A percentile compares a stretch with the other conserved stretches of the same genome.
These are phyloP conservation scores for Peromyscus aztecus DNA, from an alignment of 2,797 vertebrate genomes.

Conservation along the genomic window DNA sequence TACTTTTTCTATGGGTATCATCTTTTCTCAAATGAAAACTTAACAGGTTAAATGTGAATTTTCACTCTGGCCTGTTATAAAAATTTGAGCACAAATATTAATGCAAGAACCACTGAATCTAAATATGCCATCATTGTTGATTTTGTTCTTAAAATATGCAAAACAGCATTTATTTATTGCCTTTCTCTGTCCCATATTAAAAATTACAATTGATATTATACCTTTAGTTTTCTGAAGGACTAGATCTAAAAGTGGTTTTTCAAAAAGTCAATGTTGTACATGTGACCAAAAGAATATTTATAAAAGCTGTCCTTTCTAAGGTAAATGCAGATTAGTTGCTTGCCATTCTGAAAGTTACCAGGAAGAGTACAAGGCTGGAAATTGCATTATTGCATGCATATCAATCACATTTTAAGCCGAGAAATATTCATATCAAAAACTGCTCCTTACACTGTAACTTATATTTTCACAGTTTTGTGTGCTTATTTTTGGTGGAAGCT, in stretches of 20 bases:
- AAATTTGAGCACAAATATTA: slow-evolving; percentile 38
- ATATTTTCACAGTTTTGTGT: background rate
- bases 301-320: background rate
- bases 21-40: background rate
- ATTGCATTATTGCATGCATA: background rate
- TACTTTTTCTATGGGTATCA: background rate
- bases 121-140: slow-evolving; percentile 43
- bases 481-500: background rate
- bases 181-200: slow-evolving; percentile 1
- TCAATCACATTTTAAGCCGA: background rate
- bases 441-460: background rate
- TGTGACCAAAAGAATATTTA: background rate
- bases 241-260: background rate
- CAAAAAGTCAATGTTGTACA: background rate
- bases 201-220: slow-evolving; percentile 27
- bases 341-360: background rate
- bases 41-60: background rate
- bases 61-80: slow-evolving; percentile 6
- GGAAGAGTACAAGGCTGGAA: background rate
- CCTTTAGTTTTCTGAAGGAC: background rate
- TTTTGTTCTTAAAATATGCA: slow-evolving; percentile 58
- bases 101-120: background rate
- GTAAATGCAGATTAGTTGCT: background rate
- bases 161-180: slow-evolving; percentile 46
- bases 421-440: background rate